A percentile compares a stretch with the other conserved stretches of the same genome.
These are phyloP conservation scores for Cerastis leucographa DNA, from an alignment of 2,888 invertebrate genomes.

Conservation along the genomic window DNA sequence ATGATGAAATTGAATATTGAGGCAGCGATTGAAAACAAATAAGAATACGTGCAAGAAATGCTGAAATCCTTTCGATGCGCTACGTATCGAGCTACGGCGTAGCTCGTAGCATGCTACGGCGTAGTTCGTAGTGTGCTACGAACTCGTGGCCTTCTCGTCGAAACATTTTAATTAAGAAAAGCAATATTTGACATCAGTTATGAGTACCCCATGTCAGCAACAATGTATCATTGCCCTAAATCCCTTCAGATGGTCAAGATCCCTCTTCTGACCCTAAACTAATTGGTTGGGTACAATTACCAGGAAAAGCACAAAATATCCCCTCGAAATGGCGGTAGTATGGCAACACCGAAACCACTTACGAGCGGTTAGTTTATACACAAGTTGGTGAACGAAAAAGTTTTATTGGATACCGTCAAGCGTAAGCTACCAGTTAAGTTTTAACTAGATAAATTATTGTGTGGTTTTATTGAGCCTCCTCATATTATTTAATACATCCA, in stretches of 20 bases:
- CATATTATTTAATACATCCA: slow-evolving; percentile 10
- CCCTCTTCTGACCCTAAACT: slow-evolving; percentile 26
- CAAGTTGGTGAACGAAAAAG: slow-evolving; percentile 32
- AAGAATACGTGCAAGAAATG: neutral
- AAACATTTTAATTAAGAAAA: neutral
- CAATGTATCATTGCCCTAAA: slow-evolving; percentile 17
- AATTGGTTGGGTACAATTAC: slow-evolving; percentile 24
- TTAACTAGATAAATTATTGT: slow-evolving; percentile 33
- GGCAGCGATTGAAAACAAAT: neutral
- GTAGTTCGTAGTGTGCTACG: slow-evolving; percentile 5
- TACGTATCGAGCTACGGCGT: slow-evolving; percentile 18
- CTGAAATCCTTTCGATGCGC: neutral
- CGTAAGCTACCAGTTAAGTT: slow-evolving; percentile 14
- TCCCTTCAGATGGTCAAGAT: neutral
- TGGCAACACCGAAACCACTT: slow-evolving; percentile 35
- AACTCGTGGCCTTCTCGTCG: neutral
- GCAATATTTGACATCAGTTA: neutral
- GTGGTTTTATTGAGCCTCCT: neutral
- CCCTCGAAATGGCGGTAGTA: slow-evolving; percentile 5
- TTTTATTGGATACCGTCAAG: slow-evolving; percentile 36
- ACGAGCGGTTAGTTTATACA: slow-evolving; percentile 32
- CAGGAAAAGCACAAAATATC: slow-evolving; percentile 24
- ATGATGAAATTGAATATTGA: too few relatives aligned
- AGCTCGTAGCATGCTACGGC: neutral
- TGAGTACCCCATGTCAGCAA: neutral